Evolutionary conservation across 1,140 invertebrate genomes (phyloP).

Genomic region (Temnothorax curvispinosus): DNA sequence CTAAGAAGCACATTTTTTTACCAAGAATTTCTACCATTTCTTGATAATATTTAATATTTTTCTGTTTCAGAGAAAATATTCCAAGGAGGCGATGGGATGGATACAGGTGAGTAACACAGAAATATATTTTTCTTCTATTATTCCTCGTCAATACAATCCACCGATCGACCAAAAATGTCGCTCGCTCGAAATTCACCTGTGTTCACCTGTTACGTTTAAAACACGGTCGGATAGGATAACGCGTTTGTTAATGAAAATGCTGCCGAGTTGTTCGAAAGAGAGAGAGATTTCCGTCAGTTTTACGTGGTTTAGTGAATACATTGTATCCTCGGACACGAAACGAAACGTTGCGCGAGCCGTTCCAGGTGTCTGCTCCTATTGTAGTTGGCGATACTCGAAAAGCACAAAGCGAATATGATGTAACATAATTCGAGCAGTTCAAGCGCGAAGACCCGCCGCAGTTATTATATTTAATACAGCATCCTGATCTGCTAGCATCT

Average conservation of each 20-base stretch:
- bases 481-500: slow-evolving; percentile 67
- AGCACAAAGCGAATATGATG: slow-evolving; percentile 76
- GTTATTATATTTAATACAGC: slow-evolving; percentile 73
- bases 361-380: slow-evolving; percentile 71
- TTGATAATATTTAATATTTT: slow-evolving; percentile 14
- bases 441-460: slow-evolving; percentile 71
- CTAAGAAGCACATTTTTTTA: not conserved
- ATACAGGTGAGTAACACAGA: slow-evolving; percentile 46
- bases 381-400: slow-evolving; percentile 48
- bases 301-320: slow-evolving; percentile 36
- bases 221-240: not conserved
- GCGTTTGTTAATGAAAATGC: slow-evolving; percentile 27
- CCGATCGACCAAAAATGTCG: not conserved
- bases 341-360: slow-evolving; percentile 61
- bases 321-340: slow-evolving; percentile 41
- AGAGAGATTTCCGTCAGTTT: slow-evolving; percentile 32
- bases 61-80: slow-evolving; percentile 64
- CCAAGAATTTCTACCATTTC: not conserved
- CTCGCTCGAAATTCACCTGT: not conserved
- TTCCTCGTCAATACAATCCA: not conserved
- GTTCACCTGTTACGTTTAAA: slow-evolving; percentile 14
- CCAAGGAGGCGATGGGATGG: not conserved
- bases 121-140: not conserved
- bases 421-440: slow-evolving; percentile 77
- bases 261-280: not conserved